These are phyloP conservation scores for Dryobota labecula DNA, from an alignment of 2,888 invertebrate genomes.

Conservation along the genomic window DNA sequence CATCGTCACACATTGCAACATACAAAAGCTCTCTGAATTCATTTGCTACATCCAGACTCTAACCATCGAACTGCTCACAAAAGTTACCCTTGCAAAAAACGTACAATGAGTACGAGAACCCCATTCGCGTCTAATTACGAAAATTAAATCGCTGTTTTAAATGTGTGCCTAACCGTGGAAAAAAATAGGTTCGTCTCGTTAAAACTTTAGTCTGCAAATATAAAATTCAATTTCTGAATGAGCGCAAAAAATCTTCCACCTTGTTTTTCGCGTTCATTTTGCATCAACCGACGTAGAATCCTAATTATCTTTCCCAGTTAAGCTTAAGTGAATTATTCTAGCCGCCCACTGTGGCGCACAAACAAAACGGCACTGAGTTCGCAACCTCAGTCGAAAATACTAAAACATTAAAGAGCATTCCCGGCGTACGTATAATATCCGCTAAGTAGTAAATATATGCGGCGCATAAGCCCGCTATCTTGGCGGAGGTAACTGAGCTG, in stretches of 20 bases:
- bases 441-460: conserved; percentile 85
- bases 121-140: conserved; percentile 75
- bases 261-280: conserved; percentile 90
- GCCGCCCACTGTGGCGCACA: conserved; percentile 89
- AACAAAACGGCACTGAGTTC: conserved; percentile 89
- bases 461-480: conserved; percentile 87
- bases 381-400: conserved; percentile 90
- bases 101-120: conserved; percentile 49
- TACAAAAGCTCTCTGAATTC: conserved; percentile 78
- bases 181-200: conserved; percentile 84
- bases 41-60: conserved; percentile 71
- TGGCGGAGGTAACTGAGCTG: conserved; percentile 85
- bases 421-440: conserved; percentile 87
- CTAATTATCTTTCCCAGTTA: conserved; percentile 91
- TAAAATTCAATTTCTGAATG: conserved; percentile 90
- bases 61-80: conserved; percentile 74
- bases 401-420: conserved; percentile 90
- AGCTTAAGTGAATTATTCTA: conserved; percentile 90
- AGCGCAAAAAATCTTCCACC: conserved; percentile 88
- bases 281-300: conserved; percentile 90
- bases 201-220: conserved; percentile 88
- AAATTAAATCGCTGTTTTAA: conserved; percentile 79
- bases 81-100: conserved; percentile 68
- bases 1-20: conserved; percentile 83
- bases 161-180: conserved; percentile 80